Evolutionary conservation across 2,797 vertebrate species (phyloP).

Genomic region (Oryzias dopingdopingensis): DNA sequence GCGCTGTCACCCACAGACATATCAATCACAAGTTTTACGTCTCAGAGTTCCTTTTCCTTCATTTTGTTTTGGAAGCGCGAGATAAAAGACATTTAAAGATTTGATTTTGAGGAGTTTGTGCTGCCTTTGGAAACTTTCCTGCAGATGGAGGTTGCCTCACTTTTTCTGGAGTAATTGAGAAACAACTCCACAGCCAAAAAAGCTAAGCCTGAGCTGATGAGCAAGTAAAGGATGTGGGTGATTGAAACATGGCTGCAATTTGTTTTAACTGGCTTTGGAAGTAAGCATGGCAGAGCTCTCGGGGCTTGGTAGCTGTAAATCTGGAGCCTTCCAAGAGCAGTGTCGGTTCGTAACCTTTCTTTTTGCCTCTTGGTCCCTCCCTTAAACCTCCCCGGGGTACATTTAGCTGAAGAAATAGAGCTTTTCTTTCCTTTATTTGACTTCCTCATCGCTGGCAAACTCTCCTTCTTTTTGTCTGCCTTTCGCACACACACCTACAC

Average conservation of each 20-base stretch:
- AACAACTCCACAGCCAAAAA: slow-evolving; percentile 63
- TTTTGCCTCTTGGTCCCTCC: slow-evolving; percentile 56
- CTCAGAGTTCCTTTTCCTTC: too few species aligned
- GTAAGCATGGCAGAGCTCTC: slow-evolving; percentile 73
- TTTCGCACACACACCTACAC: slow-evolving; percentile 14
- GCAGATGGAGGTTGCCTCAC: slow-evolving; percentile 59
- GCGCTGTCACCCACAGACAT: slow-evolving; percentile 27
- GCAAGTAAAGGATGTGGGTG: slow-evolving; percentile 64
- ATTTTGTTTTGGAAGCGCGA: background rate
- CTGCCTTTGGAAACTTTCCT: slow-evolving; percentile 58
- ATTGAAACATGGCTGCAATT: slow-evolving; percentile 76
- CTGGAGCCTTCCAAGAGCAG: slow-evolving; percentile 62
- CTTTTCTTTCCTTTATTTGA: slow-evolving; percentile 77
- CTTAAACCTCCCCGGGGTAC: slow-evolving; percentile 69
- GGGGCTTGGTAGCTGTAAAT: slow-evolving; percentile 72
- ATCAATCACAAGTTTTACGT: too few species aligned
- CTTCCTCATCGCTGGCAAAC: slow-evolving; percentile 63
- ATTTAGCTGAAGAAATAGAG: slow-evolving; percentile 74
- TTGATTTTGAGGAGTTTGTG: slow-evolving; percentile 15
- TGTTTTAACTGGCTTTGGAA: slow-evolving; percentile 82
- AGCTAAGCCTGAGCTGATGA: slow-evolving; percentile 57
- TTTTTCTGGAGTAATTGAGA: slow-evolving; percentile 73
- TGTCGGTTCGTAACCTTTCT: slow-evolving; percentile 72
- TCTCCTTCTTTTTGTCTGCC: slow-evolving; percentile 17
- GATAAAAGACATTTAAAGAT: too few species aligned